Conservation (phyloP, 1,140 invertebrate species). For the Dysdera silvatica region DNA sequence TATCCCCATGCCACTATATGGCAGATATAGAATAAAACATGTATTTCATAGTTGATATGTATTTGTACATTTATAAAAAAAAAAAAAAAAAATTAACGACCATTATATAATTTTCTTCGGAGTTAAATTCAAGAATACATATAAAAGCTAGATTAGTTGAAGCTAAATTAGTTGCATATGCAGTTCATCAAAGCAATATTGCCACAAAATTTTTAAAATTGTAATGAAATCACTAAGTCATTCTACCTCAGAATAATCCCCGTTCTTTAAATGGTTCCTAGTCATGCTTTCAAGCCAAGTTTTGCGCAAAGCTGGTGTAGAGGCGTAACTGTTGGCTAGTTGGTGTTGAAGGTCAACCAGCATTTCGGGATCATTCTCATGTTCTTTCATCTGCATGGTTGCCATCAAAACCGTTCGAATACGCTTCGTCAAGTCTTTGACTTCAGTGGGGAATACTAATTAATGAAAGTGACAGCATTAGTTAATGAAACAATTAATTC, state of each 20-base stretch:
- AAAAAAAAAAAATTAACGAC: too few species aligned
- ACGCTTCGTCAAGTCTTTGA: slow-evolving; percentile 82
- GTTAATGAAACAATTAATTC: background rate
- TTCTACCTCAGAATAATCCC: slow-evolving; percentile 66
- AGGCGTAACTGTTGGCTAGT: slow-evolving; percentile 86
- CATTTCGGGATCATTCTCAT: slow-evolving; percentile 80
- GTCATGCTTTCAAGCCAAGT: slow-evolving; percentile 92
- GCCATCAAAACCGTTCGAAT: slow-evolving; percentile 89
- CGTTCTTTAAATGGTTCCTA: slow-evolving; percentile 62
- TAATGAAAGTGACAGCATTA: background rate
- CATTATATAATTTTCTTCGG: too few species aligned
- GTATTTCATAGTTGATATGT: too few species aligned
- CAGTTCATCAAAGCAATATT: too few species aligned
- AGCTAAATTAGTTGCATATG: too few species aligned
- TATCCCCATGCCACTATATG: too few species aligned
- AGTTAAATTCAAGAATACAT: too few species aligned
- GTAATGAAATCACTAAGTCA: background rate
- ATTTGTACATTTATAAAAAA: too few species aligned
- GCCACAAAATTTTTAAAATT: background rate
- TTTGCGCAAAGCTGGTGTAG: slow-evolving; percentile 80
- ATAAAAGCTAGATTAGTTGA: too few species aligned
- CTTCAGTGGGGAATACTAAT: slow-evolving; percentile 70
- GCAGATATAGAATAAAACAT: too few species aligned
- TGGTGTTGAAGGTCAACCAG: slow-evolving; percentile 86
- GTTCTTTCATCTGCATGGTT: slow-evolving; percentile 81